phyloP scores from a whole-genome alignment of 2,888 invertebrate genomes.

The Panopea generosa region DNA sequence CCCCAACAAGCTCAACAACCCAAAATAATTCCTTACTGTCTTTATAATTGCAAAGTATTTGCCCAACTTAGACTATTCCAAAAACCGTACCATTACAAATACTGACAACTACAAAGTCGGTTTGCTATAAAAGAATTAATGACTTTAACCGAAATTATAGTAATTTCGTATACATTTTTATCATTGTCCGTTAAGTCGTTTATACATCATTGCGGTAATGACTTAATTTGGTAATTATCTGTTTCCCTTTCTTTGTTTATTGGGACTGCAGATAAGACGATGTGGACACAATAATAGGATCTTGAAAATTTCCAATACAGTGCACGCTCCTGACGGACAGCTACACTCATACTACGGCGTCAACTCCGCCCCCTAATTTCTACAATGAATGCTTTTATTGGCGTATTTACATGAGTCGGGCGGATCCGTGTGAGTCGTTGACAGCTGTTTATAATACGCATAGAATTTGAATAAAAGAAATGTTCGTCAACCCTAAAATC shows the following conservation, averaged over 20 bases:
- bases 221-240: constrained; percentile 56
- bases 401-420: constrained; percentile 13
- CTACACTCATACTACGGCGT: constrained; percentile 1
- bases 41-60: constrained; percentile 31
- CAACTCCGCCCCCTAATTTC: constrained; percentile 13
- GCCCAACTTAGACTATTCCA: constrained; percentile 7
- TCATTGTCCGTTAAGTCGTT: constrained; percentile 54
- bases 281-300: constrained; percentile 1
- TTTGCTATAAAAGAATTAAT: constrained; percentile 24
- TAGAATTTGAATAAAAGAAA: constrained; percentile 46
- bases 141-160: constrained; percentile 44
- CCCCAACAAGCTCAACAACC: constrained; percentile 49
- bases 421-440: constrained; percentile 29
- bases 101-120: too few species aligned
- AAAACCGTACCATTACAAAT: not conserved
- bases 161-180: constrained; percentile 54
- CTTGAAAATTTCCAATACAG: not conserved
- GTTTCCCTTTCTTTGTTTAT: constrained; percentile 62
- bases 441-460: constrained; percentile 43
- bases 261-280: constrained; percentile 23
- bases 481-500: constrained; percentile 39
- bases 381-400: constrained; percentile 13
- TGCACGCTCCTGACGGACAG: not conserved
- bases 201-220: constrained; percentile 58
- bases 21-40: constrained; percentile 24